phyloP scores from a whole-genome alignment of 2,888 invertebrate genomes.

The Sycophila texana region DNA sequence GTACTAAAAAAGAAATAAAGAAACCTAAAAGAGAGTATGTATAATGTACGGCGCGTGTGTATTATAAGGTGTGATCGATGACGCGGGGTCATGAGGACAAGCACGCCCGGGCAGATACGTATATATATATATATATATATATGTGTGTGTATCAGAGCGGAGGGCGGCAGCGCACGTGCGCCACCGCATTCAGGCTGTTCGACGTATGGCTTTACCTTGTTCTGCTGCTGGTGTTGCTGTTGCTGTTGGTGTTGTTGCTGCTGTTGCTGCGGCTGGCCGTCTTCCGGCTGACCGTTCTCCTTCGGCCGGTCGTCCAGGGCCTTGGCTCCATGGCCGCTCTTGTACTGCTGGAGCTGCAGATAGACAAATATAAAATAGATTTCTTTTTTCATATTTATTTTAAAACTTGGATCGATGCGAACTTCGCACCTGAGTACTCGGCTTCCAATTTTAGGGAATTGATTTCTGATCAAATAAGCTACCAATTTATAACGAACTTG shows the following conservation, averaged over 20 bases:
- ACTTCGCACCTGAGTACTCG: too few relatives aligned
- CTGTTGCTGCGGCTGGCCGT: constrained; percentile 74
- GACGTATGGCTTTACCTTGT: constrained; percentile 75
- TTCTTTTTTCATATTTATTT: not conserved
- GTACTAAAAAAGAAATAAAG: constrained; percentile 34
- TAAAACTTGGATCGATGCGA: not conserved
- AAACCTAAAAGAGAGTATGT: not conserved
- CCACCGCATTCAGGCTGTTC: too few relatives aligned
- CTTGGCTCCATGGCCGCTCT: constrained; percentile 82
- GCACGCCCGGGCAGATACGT: not conserved
- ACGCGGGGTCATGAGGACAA: constrained; percentile 23
- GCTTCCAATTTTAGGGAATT: too few relatives aligned
- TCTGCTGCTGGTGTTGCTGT: constrained; percentile 62
- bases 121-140: constrained; percentile 1
- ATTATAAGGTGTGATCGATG: constrained; percentile 29
- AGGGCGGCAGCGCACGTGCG: not conserved
- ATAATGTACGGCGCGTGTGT: constrained; percentile 14
- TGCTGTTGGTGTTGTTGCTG: constrained; percentile 57
- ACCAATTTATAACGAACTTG: too few relatives aligned
- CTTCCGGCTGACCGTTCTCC: constrained; percentile 87
- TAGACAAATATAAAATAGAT: not conserved
- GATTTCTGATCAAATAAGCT: too few relatives aligned
- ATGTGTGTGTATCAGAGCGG: too few relatives aligned
- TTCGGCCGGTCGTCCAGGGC: constrained; percentile 82
- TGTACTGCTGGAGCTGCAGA: constrained; percentile 87